Evolutionary conservation across 2,888 invertebrate genomes (phyloP).

Genomic region (Anorthoa munda): DNA sequence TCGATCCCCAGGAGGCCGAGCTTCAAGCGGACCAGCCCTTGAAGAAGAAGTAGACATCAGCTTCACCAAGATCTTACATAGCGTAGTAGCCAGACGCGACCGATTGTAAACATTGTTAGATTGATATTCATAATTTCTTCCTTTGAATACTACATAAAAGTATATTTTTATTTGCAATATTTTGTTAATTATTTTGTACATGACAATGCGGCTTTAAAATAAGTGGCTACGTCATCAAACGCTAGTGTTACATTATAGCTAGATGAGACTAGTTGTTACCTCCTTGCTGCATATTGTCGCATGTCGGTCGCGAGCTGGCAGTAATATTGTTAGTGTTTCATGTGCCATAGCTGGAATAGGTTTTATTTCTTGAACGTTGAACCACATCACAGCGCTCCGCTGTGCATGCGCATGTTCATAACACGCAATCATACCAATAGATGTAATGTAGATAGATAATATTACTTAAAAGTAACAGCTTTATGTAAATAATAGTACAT

Average conservation of each 20-base stretch:
- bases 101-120: conserved; percentile 24
- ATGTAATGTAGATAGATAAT: conserved; percentile 78
- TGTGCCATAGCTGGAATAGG: no score
- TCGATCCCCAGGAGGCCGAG: conserved; percentile 82
- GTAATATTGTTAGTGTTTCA: no score
- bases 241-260: no score
- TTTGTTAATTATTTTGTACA: no score
- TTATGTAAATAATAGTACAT: conserved; percentile 80
- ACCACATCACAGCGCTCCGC: conserved; percentile 29
- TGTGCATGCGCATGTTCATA: conserved; percentile 50
- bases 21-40: conserved; percentile 77
- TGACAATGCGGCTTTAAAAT: no score
- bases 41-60: no score
- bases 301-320: no score
- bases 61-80: conserved; percentile 46
- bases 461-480: conserved; percentile 66
- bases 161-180: conserved; percentile 25
- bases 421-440: conserved; percentile 76
- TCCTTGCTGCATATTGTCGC: no score
- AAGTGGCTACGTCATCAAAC: no score
- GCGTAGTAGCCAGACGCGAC: conserved; percentile 51
- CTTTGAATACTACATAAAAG: conserved; percentile 34
- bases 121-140: not conserved
- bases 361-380: no score
- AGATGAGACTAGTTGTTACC: no score